phyloP scores from a whole-genome alignment of 2,797 vertebrate species.

The Poecilia velifera region DNA sequence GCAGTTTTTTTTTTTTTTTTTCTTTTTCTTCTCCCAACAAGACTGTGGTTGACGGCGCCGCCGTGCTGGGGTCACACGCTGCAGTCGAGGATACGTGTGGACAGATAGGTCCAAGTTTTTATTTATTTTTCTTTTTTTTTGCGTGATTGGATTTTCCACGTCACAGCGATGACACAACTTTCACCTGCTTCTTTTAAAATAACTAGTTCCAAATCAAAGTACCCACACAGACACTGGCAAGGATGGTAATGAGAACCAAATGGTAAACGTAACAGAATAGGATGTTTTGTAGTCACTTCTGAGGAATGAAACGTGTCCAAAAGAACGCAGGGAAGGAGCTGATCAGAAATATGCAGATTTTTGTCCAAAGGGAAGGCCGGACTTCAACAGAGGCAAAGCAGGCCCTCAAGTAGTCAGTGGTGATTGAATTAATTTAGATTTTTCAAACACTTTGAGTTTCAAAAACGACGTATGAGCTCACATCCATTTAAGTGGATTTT shows the following conservation, averaged over 20 bases:
- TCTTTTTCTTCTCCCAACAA: not conserved
- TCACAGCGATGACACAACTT: slow-evolving; percentile 81
- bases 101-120: slow-evolving; percentile 79
- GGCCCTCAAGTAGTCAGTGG: not conserved
- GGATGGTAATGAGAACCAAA: slow-evolving; percentile 90
- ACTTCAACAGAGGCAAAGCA: not conserved
- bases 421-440: not conserved
- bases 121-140: slow-evolving; percentile 46
- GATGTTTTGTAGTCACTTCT: not conserved
- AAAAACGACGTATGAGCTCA: not conserved
- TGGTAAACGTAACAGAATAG: slow-evolving; percentile 63
- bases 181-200: slow-evolving; percentile 73
- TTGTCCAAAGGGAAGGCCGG: not conserved
- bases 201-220: slow-evolving; percentile 48
- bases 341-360: not conserved
- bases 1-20: slow-evolving; percentile 2
- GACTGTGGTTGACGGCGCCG: slow-evolving; percentile 49
- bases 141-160: slow-evolving; percentile 72
- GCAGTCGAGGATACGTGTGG: slow-evolving; percentile 72
- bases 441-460: not conserved
- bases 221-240: slow-evolving; percentile 82
- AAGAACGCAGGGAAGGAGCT: not conserved
- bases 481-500: not conserved
- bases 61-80: slow-evolving; percentile 53
- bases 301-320: not conserved